Evolutionary conservation across 2,797 vertebrate genomes (phyloP), one percentile per base, ranked within the genome.

Genomic region (Heteromormyrus szaboi): DNA sequence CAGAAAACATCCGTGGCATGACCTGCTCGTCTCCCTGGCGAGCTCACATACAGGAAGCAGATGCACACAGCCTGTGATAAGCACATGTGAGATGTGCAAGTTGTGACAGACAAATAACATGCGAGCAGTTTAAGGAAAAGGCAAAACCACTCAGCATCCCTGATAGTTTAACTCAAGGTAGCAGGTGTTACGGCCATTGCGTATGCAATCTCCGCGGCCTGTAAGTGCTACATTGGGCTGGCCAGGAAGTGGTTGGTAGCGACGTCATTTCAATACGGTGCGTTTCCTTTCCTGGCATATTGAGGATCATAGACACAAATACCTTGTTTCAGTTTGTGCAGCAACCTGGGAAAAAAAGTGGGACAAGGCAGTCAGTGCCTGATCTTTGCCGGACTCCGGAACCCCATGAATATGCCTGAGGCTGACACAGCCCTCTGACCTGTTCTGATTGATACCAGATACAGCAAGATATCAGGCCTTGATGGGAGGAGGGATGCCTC

Each of bases 361-460:
- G 84, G 48, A 2, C 51, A 37, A 8, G 14, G 29, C 4, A 11
- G 48, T 41, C 46, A 5, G 44, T 85, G n/a, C 48, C 22, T 11
- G 9, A 29, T 50, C 81, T 29, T 29, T 22, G 17, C 44, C 5
- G 9, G 44, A 48, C 46, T 85, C 81, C 8, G 81, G 81, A 51
- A 25, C 46, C 46, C 81, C 46, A 8, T 84, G 46, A 51, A 51
- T 5, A 22, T 85, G 81, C 44, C 81, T 1, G n/a, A 22, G 81
- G 81, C 44, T 85, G 81, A 85, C 81, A 85, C 81, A 51, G 46
- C 81, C 44, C 81, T 85, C 81, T 50, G 44, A 85, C 44, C 22
- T 81, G 46, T 22, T 51, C 81, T 50, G n/a, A 44, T 11, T n/a
- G 22, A 25, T 50, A 84, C 29, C 41, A 83, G 12, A 83, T 48